Evolutionary conservation across 2,113 vertebrate genomes (phyloP), one percentile per base, ranked within the genome.

Genomic region (Chloropsis cyanopogon): DNA sequence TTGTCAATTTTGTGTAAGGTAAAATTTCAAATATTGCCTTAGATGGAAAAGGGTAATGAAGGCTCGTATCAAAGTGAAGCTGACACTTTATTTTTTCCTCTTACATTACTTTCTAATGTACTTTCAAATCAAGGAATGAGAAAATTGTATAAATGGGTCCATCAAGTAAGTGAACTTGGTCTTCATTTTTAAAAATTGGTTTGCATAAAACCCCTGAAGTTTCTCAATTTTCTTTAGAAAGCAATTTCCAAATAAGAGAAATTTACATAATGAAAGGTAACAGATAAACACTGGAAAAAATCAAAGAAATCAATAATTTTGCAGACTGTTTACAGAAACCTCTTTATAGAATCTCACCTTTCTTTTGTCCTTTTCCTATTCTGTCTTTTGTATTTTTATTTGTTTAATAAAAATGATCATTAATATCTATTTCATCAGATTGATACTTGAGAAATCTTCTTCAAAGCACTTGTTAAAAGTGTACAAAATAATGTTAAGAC

Each of bases 1-100:
- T 49, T 91, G 69, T 42, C 46, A 76, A 4, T 71, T 70, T 81
- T 71, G 47, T n/a, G 22, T 53, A 63, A 80, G 21, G 42, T 85
- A 35, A 25, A 94, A 76, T 91, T 93, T 93, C 86, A 88, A 92
- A 49, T 23, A 68, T 22, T 63, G 37, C 31, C 56, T 95, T 93
- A 90, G 72, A 82, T 39, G 52, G 61, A 82, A 87, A 90, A 65
- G 9, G 5, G 12, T 73, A 93, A n/a, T 59, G 25, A 77, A 64
- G 56, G 52, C 60, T 91, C 44, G 18, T 54, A 78, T 49, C 25
- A 78, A 92, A 96, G 13, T 82, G 23, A 95, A 76, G 29, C 26
- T 77, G 50, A 35, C 31, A 50, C 73, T 91, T 88, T 93, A 69
- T 80, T 91, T 96, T 76, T 82, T 31, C 22, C 19, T 60, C 17